Evolutionary conservation across 2,113 vertebrate genomes (phyloP).

Genomic region (Phalacrocorax aristotelis): DNA sequence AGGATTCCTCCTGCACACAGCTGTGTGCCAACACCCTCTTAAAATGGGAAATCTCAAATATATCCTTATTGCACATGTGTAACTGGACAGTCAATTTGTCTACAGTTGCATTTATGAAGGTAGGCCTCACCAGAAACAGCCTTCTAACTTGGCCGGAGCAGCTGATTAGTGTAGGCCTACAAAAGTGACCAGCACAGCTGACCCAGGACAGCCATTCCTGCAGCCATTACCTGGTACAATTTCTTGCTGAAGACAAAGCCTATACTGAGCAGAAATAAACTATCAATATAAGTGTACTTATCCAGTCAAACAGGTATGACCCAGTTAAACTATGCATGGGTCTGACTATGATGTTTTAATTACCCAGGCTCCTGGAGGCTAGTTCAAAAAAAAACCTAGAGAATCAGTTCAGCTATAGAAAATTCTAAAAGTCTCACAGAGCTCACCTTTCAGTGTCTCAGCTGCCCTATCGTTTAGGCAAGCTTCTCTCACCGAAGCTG

Average conservation of each 20-base stretch:
- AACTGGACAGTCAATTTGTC: background rate
- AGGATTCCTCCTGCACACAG: background rate
- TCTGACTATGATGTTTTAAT: background rate
- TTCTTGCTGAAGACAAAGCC: background rate
- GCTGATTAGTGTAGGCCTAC: background rate
- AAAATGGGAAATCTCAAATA: background rate
- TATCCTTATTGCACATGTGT: too few relatives aligned
- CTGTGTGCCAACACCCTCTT: background rate
- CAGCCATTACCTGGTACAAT: background rate
- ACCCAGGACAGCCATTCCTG: background rate
- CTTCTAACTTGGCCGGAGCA: background rate
- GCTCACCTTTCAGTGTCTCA: background rate
- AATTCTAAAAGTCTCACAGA: background rate
- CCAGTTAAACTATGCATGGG: background rate
- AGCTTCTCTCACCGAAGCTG: background rate
- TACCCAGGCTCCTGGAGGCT: background rate
- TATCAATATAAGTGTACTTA: background rate
- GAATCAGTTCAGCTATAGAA: background rate
- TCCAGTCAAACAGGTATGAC: background rate
- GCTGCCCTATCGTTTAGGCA: background rate
- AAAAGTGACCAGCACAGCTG: background rate
- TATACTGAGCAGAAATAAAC: background rate
- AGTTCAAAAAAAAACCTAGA: background rate
- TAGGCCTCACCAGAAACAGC: background rate
- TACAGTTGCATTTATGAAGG: background rate